Conservation (phyloP, 2,113 vertebrate species). For the Spilogale gracilis region DNA sequence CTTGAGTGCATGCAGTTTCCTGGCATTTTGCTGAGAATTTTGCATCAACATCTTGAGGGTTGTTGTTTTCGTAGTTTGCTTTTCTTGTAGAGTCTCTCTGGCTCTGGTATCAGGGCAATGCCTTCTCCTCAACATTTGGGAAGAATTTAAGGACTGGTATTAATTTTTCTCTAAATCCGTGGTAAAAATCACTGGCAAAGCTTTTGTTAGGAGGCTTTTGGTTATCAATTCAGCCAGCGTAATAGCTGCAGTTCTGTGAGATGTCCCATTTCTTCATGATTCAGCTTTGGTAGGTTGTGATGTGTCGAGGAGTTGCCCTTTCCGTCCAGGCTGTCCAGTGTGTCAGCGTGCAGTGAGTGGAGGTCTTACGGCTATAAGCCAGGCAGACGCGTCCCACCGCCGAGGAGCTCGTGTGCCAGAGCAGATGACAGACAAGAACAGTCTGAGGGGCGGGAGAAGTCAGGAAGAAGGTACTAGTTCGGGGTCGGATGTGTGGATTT, state of each 20-base stretch:
- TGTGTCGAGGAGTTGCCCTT: neutral
- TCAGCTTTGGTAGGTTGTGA: neutral
- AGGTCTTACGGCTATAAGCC: neutral
- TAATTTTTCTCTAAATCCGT: conserved; percentile 33
- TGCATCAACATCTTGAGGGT: neutral
- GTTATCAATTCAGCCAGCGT: neutral
- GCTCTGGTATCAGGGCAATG: neutral
- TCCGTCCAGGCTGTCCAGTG: neutral
- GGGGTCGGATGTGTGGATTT: neutral
- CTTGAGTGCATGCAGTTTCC: neutral
- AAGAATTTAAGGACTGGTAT: neutral
- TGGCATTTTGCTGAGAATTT: conserved; percentile 12
- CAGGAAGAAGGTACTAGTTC: neutral
- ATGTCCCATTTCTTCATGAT: neutral
- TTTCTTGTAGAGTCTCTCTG: conserved; percentile 16
- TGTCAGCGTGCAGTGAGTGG: neutral
- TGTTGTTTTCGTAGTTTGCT: neutral
- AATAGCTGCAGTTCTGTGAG: neutral
- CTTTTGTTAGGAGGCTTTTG: neutral
- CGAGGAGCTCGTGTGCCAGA: neutral
- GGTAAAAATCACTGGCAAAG: neutral
- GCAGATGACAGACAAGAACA: neutral
- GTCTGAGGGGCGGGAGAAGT: neutral
- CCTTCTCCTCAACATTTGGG: neutral
- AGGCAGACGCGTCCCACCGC: neutral